Percentiles rank a stretch among this genome's conserved stretches.
Evolutionary conservation across 2,888 invertebrate genomes (phyloP).

Genomic region (Colletes collaris): DNA sequence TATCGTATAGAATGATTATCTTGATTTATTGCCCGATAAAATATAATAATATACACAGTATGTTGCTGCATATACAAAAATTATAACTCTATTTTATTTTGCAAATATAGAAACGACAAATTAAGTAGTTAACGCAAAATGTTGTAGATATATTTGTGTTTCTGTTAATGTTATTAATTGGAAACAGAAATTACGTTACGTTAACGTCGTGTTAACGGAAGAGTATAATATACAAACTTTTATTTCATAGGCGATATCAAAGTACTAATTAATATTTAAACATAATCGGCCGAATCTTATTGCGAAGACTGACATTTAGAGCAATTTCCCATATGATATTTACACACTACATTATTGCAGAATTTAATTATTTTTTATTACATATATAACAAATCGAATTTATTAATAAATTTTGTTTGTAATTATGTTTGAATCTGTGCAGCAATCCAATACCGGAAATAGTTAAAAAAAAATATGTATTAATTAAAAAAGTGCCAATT

Average conservation of each 20-base stretch:
- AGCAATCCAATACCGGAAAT: conserved; percentile 19
- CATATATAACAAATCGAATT: background rate
- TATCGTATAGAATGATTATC: conserved; percentile 32
- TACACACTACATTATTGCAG: conserved; percentile 23
- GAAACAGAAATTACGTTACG: conserved; percentile 16
- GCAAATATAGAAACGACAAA: conserved; percentile 24
- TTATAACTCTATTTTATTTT: conserved; percentile 33
- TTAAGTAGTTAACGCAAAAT: conserved; percentile 3
- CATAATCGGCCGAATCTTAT: conserved; percentile 28
- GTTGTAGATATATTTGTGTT: conserved; percentile 33
- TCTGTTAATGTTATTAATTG: conserved; percentile 34
- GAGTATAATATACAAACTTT: conserved; percentile 19
- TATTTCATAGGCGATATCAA: conserved; percentile 23
- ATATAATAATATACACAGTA: conserved; percentile 23
- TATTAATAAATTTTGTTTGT: conserved; percentile 16
- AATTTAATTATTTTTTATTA: conserved; percentile 20
- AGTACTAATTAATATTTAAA: conserved; percentile 31
- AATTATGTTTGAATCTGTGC: conserved; percentile 14
- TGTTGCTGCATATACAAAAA: conserved; percentile 22
- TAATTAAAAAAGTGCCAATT: conserved; percentile 49
- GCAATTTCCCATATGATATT: conserved; percentile 48
- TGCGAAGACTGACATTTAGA: conserved; percentile 55
- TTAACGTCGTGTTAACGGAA: conserved; percentile 16
- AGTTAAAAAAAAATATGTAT: conserved; percentile 25
- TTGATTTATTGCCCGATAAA: conserved; percentile 18